A percentile compares a stretch with the other conserved stretches of the same genome.
Evolutionary conservation across 92 coral and sea anemone species (phyloP).

Genomic region (Phymanthus crucifer): DNA sequence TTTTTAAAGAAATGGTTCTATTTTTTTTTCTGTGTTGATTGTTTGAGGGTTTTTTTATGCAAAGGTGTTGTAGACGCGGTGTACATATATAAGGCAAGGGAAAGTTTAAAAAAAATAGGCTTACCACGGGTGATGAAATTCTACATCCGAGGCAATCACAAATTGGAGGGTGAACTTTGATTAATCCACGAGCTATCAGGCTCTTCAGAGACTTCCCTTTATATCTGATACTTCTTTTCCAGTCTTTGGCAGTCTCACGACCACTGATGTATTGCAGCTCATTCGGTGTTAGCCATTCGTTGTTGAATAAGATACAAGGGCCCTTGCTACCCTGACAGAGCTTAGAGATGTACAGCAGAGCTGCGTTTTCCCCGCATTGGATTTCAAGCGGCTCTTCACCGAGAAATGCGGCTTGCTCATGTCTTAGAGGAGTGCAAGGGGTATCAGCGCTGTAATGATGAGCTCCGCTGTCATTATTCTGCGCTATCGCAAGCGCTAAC

Average conservation of each 20-base stretch:
- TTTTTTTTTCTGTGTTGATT: neutral
- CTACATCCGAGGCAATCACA: conserved; percentile 99
- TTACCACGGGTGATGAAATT: conserved; percentile 98
- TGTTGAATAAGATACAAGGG: conserved; percentile 89
- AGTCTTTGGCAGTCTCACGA: conserved; percentile 98
- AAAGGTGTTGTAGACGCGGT: neutral
- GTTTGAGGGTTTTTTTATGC: neutral
- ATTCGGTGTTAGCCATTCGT: conserved; percentile 98
- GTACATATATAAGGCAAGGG: neutral
- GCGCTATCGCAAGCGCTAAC: conserved; percentile 6
- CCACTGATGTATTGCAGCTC: conserved; percentile 98
- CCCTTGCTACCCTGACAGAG: conserved; percentile 99
- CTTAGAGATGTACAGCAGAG: conserved; percentile 89
- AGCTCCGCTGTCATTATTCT: conserved; percentile 47
- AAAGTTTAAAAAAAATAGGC: conserved; percentile 12
- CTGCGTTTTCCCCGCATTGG: conserved; percentile 96
- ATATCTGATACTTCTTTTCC: conserved; percentile 97
- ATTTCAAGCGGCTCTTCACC: conserved; percentile 94
- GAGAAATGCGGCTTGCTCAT: conserved; percentile 48
- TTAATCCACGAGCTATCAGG: conserved; percentile 89
- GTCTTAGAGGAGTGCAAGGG: conserved; percentile 26
- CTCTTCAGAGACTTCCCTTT: conserved; percentile 98
- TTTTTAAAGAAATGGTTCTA: neutral
- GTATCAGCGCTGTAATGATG: conserved; percentile 46
- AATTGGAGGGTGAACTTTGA: conserved; percentile 97